These are phyloP conservation scores for Rambutsinella grinnellia DNA, from an alignment of 2,888 invertebrate species.

Conservation along the genomic window DNA sequence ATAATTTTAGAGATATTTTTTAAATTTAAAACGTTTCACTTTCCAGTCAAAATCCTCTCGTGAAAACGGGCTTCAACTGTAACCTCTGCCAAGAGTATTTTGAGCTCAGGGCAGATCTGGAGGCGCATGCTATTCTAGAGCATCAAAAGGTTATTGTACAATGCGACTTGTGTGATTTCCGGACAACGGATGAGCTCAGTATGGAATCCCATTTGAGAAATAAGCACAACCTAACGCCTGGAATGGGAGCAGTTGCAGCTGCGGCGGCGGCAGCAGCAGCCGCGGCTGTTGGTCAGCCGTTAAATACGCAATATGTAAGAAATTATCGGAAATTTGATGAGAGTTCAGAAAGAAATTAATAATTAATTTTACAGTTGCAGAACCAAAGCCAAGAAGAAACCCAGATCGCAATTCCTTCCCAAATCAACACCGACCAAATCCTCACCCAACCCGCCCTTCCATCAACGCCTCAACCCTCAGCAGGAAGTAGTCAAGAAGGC, in stretches of 20 bases:
- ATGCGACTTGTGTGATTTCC: slow-evolving; percentile 68
- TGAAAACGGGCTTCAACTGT: slow-evolving; percentile 67
- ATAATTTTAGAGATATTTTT: not conserved
- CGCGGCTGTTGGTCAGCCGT: slow-evolving; percentile 51
- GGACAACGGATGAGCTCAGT: slow-evolving; percentile 67
- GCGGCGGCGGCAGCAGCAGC: slow-evolving; percentile 64
- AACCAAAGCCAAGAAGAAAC: not conserved
- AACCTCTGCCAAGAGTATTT: slow-evolving; percentile 67
- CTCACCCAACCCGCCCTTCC: not conserved
- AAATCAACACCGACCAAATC: not conserved
- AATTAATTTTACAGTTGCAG: slow-evolving; percentile 20
- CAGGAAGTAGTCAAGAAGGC: not conserved
- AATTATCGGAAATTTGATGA: not conserved
- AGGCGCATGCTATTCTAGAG: slow-evolving; percentile 67
- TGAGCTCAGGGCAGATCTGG: slow-evolving; percentile 66
- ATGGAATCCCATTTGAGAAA: slow-evolving; percentile 67
- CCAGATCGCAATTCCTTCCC: not conserved
- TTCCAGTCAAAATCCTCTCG: slow-evolving; percentile 65
- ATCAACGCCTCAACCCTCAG: too few relatives aligned
- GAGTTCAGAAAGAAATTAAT: not conserved
- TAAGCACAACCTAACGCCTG: slow-evolving; percentile 66
- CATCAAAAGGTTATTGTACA: slow-evolving; percentile 67
- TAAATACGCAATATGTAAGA: slow-evolving; percentile 43
- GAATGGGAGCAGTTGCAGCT: slow-evolving; percentile 65
- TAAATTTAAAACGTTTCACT: too few relatives aligned